Conservation (phyloP, 2,888 invertebrate genomes). For the Syritta pipiens region DNA sequence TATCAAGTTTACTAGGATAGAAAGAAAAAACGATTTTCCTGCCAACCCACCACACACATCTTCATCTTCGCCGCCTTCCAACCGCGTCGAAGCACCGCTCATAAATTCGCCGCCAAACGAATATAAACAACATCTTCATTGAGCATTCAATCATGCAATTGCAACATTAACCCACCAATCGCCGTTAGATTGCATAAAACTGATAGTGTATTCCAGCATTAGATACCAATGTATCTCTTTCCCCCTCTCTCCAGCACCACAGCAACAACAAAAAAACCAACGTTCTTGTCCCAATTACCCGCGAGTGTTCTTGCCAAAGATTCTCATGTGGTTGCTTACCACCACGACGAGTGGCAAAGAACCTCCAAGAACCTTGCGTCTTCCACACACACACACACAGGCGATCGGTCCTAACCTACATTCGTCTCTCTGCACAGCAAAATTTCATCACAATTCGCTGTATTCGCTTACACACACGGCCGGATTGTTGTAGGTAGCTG, state of each 20-base stretch:
- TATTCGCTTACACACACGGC: conserved; percentile 47
- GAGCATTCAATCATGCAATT: conserved; percentile 69
- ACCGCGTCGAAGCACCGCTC: conserved; percentile 18
- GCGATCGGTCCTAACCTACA: conserved; percentile 57
- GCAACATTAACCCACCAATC: conserved; percentile 63
- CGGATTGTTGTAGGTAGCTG: conserved; percentile 5
- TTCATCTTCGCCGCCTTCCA: neutral
- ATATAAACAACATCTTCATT: conserved; percentile 60
- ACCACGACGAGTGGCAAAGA: conserved; percentile 36
- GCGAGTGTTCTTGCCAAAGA: conserved; percentile 44
- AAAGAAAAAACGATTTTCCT: neutral
- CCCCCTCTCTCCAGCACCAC: conserved; percentile 17
- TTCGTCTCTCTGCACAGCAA: conserved; percentile 49
- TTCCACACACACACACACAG: conserved; percentile 8
- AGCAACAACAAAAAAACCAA: conserved; percentile 1
- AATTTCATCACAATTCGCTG: conserved; percentile 56
- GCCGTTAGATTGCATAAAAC: conserved; percentile 67
- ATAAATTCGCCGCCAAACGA: conserved; percentile 45
- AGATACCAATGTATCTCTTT: conserved; percentile 9
- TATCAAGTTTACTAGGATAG: neutral
- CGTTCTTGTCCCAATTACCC: conserved; percentile 62
- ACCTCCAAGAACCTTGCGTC: neutral
- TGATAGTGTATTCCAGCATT: conserved; percentile 42
- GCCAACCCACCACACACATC: neutral
- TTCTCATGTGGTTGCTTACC: conserved; percentile 41